Evolutionary conservation across 2,888 invertebrate genomes (phyloP).

Genomic region (Diaperis boleti): DNA sequence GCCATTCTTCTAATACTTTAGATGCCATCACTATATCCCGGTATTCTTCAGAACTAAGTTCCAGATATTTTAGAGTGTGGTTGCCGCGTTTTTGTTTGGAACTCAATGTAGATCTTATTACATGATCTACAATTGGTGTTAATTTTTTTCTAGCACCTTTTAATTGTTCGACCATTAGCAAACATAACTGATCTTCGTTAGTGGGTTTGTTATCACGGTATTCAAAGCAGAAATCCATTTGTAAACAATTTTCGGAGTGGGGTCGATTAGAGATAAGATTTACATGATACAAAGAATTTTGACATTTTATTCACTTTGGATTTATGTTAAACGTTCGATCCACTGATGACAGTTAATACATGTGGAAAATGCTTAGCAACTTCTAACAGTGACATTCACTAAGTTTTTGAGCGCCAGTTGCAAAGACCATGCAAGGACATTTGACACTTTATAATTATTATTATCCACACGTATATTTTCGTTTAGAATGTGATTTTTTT

Average conservation of each 20-base stretch:
- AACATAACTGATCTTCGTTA: not conserved
- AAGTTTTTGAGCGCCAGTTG: no score
- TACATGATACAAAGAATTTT: slow-evolving; percentile 32
- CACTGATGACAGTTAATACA: slow-evolving; percentile 2
- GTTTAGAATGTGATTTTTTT: no score
- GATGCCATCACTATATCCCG: slow-evolving; percentile 46
- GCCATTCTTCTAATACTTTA: slow-evolving; percentile 39
- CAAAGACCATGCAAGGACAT: no score
- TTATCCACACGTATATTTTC: no score
- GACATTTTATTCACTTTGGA: slow-evolving; percentile 10
- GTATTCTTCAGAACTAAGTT: slow-evolving; percentile 46
- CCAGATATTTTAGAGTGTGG: not conserved
- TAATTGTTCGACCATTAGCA: slow-evolving; percentile 9
- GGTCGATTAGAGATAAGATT: not conserved
- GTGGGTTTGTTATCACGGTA: not conserved
- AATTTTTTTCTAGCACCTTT: slow-evolving; percentile 22
- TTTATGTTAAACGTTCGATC: slow-evolving; percentile 9
- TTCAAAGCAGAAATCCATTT: not conserved
- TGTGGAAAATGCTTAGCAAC: not conserved
- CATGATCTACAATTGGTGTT: slow-evolving; percentile 31
- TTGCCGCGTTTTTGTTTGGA: not conserved
- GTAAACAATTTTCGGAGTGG: not conserved
- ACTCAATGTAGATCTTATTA: not conserved
- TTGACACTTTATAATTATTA: no score
- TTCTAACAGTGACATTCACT: no score